phyloP scores from a whole-genome alignment of 2,113 vertebrate species.

The Barbus barbus region DNA sequence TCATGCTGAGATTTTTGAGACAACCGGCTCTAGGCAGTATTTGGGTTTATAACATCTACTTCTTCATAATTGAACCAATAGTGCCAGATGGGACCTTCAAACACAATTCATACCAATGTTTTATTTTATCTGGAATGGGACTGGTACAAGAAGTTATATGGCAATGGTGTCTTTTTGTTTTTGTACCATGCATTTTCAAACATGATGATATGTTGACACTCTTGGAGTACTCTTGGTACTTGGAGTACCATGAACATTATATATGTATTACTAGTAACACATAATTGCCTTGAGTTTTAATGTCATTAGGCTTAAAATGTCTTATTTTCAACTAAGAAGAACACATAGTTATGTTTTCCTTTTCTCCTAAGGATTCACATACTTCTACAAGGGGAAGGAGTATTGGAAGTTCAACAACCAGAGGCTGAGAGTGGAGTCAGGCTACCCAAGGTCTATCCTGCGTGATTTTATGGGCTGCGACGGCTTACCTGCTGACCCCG shows the following conservation, averaged over 20 bases:
- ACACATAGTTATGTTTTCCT: not conserved
- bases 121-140: not conserved
- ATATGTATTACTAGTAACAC: too few relatives aligned
- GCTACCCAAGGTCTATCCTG: slow-evolving; percentile 95
- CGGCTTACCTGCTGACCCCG: slow-evolving; percentile 80
- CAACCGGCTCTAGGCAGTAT: not conserved
- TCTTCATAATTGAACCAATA: not conserved
- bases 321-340: not conserved
- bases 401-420: slow-evolving; percentile 99
- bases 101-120: not conserved
- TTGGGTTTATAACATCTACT: slow-evolving; percentile 1
- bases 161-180: not conserved
- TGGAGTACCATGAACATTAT: too few relatives aligned
- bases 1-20: not conserved
- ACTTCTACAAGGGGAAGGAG: slow-evolving; percentile 99
- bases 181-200: not conserved
- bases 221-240: not conserved
- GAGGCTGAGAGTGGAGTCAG: slow-evolving; percentile 90
- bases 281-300: too few relatives aligned
- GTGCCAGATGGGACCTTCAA: not conserved
- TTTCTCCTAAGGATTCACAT: slow-evolving; percentile 85
- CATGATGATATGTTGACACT: not conserved
- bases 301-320: too few relatives aligned
- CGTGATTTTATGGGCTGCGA: slow-evolving; percentile 99
- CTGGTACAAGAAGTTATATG: not conserved